These are phyloP conservation scores for Xerus rutilus DNA, from an alignment of 2,797 vertebrate species.

Conservation along the genomic window DNA sequence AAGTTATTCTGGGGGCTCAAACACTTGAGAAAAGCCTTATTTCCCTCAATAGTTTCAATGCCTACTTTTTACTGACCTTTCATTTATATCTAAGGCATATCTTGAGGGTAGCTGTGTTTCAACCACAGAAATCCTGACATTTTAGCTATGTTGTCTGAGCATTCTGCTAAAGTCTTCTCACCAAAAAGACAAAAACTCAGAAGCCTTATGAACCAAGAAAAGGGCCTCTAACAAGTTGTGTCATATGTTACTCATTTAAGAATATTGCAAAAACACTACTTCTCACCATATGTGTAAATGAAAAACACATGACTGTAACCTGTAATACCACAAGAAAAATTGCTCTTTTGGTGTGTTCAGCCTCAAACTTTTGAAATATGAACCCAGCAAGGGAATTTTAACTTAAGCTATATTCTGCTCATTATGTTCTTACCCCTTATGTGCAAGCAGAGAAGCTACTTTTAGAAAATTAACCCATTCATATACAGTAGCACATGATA, in stretches of 20 bases:
- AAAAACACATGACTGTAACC: slow-evolving; percentile 86
- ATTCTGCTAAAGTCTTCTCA: slow-evolving; percentile 72
- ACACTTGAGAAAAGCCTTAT: background rate
- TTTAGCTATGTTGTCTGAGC: background rate
- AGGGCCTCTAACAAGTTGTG: slow-evolving; percentile 75
- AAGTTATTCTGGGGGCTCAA: background rate
- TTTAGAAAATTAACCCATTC: slow-evolving; percentile 63
- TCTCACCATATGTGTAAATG: slow-evolving; percentile 89
- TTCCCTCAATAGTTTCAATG: background rate
- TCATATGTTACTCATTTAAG: slow-evolving; percentile 88
- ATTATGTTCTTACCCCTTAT: slow-evolving; percentile 81
- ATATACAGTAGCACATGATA: background rate
- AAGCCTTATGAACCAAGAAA: slow-evolving; percentile 79
- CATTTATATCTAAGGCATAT: slow-evolving; percentile 1
- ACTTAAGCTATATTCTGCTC: slow-evolving; percentile 80
- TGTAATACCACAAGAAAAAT: slow-evolving; percentile 86
- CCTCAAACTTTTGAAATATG: slow-evolving; percentile 86
- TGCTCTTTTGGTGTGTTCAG: slow-evolving; percentile 82
- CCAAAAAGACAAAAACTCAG: slow-evolving; percentile 80
- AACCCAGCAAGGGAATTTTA: slow-evolving; percentile 85
- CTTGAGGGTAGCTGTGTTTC: slow-evolving; percentile 31
- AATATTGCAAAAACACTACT: slow-evolving; percentile 87
- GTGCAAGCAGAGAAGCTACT: slow-evolving; percentile 49
- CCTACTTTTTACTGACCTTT: background rate
- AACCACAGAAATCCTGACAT: slow-evolving; percentile 47